A percentile compares a stretch with the other conserved stretches of the same genome.
Conservation (phyloP, 2,797 vertebrate genomes). For the Poecilia wingei region DNA sequence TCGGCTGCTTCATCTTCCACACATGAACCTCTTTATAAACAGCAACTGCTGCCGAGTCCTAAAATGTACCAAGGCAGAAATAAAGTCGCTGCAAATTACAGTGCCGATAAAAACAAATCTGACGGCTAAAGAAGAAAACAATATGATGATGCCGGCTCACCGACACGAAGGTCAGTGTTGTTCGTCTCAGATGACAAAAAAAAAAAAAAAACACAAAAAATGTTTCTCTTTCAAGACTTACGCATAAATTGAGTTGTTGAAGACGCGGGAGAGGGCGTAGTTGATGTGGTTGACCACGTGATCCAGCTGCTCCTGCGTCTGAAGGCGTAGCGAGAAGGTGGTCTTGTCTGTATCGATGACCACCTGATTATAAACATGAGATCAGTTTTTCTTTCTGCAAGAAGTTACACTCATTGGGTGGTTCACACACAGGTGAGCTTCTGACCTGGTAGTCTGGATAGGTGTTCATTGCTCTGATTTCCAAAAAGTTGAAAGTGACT, state of each 20-base stretch:
- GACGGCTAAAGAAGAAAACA: constrained; percentile 41
- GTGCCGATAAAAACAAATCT: constrained; percentile 37
- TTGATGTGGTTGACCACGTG: constrained; percentile 87
- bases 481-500: constrained; percentile 91
- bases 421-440: neutral
- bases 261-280: constrained; percentile 88
- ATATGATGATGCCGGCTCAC: constrained; percentile 47
- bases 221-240: constrained; percentile 61
- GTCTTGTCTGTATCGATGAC: constrained; percentile 90
- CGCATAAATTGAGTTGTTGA: constrained; percentile 88
- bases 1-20: constrained; percentile 1
- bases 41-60: constrained; percentile 50
- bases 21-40: constrained; percentile 28
- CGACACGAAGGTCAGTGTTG: constrained; percentile 36
- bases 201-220: neutral
- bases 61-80: constrained; percentile 50
- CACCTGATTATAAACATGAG: constrained; percentile 72
- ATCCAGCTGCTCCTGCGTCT: constrained; percentile 86
- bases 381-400: neutral
- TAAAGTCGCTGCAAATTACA: constrained; percentile 42
- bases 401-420: neutral
- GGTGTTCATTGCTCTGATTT: constrained; percentile 89
- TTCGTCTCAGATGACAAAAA: constrained; percentile 7
- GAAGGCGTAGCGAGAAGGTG: constrained; percentile 84
- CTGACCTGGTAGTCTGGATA: constrained; percentile 87